These are phyloP conservation scores for Eupithecia exiguata DNA, from an alignment of 2,888 invertebrate genomes.

Conservation along the genomic window DNA sequence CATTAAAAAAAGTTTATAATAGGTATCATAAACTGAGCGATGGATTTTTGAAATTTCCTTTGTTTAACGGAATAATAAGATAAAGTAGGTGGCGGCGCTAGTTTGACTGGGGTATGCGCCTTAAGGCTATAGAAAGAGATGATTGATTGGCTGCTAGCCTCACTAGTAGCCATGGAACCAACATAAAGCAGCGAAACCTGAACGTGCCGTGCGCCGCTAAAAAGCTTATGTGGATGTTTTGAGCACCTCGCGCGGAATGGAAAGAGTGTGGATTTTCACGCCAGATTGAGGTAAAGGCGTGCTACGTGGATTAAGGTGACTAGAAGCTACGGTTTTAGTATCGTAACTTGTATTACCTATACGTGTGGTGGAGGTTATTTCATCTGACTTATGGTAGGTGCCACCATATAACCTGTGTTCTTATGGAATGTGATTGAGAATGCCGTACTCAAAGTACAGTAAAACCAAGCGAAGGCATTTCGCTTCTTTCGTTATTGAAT, in stretches of 20 bases:
- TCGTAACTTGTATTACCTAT: not conserved
- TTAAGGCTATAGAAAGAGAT: not conserved
- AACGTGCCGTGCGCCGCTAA: constrained; percentile 56
- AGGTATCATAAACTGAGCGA: too few relatives aligned
- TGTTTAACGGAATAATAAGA: too few relatives aligned
- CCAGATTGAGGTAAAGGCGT: constrained; percentile 57
- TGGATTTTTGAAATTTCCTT: too few relatives aligned
- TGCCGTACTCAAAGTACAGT: not conserved
- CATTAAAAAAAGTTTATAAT: too few relatives aligned
- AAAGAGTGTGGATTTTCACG: constrained; percentile 60
- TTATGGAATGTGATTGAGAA: too few relatives aligned
- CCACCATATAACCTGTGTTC: not conserved
- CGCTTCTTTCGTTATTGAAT: not conserved
- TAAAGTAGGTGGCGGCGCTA: too few relatives aligned
- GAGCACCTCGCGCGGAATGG: constrained; percentile 55
- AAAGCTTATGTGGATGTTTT: constrained; percentile 56
- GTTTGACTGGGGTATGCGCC: too few relatives aligned
- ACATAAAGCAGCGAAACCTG: constrained; percentile 41
- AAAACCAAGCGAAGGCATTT: not conserved
- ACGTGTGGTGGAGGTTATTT: not conserved
- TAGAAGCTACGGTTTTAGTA: constrained; percentile 25
- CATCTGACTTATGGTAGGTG: not conserved
- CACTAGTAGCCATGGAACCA: not conserved
- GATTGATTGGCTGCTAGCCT: constrained; percentile 6
- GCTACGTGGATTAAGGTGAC: constrained; percentile 19